Percentiles rank a stretch among this genome's conserved stretches.
Evolutionary conservation across 2,888 invertebrate species (phyloP).

Genomic region (Drosophila limbata): DNA sequence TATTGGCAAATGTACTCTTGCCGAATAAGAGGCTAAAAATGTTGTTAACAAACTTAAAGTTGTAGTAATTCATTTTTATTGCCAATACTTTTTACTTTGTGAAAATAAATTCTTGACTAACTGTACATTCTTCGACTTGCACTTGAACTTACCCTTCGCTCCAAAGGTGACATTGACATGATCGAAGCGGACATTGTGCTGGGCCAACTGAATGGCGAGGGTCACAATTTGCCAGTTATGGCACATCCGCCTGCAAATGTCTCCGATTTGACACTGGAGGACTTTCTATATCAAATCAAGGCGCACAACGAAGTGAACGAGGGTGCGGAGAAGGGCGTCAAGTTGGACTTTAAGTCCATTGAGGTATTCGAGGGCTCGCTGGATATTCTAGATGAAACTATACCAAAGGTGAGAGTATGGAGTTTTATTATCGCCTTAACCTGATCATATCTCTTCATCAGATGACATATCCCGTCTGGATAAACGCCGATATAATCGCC

Average conservation of each 20-base stretch:
- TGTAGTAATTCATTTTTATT: too few relatives aligned
- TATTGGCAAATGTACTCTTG: too few relatives aligned
- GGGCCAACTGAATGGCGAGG: constrained; percentile 87
- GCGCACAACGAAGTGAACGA: constrained; percentile 85
- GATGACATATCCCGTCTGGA: constrained; percentile 91
- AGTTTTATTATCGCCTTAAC: neutral
- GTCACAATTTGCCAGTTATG: constrained; percentile 90
- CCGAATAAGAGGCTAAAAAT: too few relatives aligned
- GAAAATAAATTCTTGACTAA: neutral
- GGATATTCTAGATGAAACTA: constrained; percentile 84
- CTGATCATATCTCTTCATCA: constrained; percentile 73
- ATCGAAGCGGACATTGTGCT: constrained; percentile 94
- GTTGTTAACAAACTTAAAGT: too few relatives aligned
- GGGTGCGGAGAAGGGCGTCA: constrained; percentile 90
- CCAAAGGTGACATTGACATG: constrained; percentile 89
- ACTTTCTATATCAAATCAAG: constrained; percentile 89
- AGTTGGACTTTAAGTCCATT: constrained; percentile 94
- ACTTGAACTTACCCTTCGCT: neutral
- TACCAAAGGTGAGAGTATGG: constrained; percentile 82
- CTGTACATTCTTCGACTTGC: neutral
- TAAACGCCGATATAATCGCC: constrained; percentile 93
- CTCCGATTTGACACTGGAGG: constrained; percentile 91
- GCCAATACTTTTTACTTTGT: neutral
- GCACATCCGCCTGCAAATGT: constrained; percentile 91
- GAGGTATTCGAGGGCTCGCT: constrained; percentile 89